These are phyloP conservation scores for Melinaea marsaeus DNA, from an alignment of 2,888 invertebrate species.

Conservation along the genomic window DNA sequence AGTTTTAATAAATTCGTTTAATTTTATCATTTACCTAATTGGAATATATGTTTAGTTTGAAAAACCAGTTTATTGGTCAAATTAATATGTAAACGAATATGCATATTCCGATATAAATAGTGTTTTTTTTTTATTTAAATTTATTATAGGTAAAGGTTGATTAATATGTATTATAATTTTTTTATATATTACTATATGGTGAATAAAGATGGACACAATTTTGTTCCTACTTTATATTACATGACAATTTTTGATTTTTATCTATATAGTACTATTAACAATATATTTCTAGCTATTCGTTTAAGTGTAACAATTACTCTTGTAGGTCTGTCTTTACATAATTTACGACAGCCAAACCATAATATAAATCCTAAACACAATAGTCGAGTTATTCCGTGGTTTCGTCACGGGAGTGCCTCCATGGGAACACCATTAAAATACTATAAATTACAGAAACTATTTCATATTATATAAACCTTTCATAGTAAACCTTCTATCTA, in stretches of 20 bases:
- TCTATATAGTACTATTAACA: too few relatives aligned
- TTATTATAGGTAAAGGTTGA: neutral
- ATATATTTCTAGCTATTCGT: too few relatives aligned
- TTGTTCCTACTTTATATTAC: too few relatives aligned
- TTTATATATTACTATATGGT: too few relatives aligned
- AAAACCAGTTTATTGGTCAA: neutral
- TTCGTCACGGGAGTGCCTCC: slow-evolving; percentile 17
- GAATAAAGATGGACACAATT: too few relatives aligned
- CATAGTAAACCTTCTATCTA: too few relatives aligned
- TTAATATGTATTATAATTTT: too few relatives aligned
- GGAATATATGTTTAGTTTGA: neutral
- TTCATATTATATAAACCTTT: too few relatives aligned
- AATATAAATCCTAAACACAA: slow-evolving; percentile 1
- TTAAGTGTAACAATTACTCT: too few relatives aligned
- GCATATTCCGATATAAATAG: too few relatives aligned
- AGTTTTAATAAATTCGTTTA: neutral
- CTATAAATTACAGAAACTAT: neutral
- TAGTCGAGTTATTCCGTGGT: neutral
- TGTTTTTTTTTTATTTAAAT: neutral
- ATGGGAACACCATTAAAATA: slow-evolving; percentile 10
- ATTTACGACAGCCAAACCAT: neutral
- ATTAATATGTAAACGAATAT: neutral
- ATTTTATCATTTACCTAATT: slow-evolving; percentile 3
- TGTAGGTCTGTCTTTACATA: neutral
- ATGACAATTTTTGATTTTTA: too few relatives aligned